Evolutionary conservation across 2,113 vertebrate species (phyloP).

Genomic region (Anguilla rostrata): DNA sequence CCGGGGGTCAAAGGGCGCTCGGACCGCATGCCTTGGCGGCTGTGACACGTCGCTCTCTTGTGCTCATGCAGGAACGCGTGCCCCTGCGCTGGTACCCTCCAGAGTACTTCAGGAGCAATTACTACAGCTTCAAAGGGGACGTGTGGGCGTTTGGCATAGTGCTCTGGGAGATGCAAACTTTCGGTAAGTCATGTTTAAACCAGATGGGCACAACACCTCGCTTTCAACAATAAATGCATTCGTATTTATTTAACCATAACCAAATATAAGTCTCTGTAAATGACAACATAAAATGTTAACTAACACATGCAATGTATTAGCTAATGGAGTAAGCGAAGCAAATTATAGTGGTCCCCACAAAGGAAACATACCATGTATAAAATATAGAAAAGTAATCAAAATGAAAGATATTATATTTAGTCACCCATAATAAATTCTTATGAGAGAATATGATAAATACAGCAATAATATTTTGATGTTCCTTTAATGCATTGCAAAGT

Average conservation of each 20-base stretch:
- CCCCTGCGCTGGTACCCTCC: slow-evolving; percentile 76
- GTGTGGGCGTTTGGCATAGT: slow-evolving; percentile 72
- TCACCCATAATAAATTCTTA: not conserved
- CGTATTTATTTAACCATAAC: too few relatives aligned
- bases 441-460: not conserved
- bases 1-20: not conserved
- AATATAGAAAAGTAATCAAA: not conserved
- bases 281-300: not conserved
- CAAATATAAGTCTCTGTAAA: not conserved
- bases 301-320: not conserved
- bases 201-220: not conserved
- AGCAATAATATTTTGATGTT: not conserved
- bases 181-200: slow-evolving; percentile 57
- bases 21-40: too few relatives aligned
- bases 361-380: not conserved
- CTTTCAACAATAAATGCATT: not conserved
- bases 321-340: not conserved
- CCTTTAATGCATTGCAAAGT: not conserved
- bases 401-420: not conserved
- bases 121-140: slow-evolving; percentile 71
- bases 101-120: slow-evolving; percentile 70
- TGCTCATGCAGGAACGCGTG: slow-evolving; percentile 55
- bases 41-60: slow-evolving; percentile 6
- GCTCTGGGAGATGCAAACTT: slow-evolving; percentile 73
- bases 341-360: not conserved